Evolutionary conservation across 2,797 vertebrate species (phyloP), one percentile per base, ranked within the genome.

Genomic region (Geotria australis): DNA sequence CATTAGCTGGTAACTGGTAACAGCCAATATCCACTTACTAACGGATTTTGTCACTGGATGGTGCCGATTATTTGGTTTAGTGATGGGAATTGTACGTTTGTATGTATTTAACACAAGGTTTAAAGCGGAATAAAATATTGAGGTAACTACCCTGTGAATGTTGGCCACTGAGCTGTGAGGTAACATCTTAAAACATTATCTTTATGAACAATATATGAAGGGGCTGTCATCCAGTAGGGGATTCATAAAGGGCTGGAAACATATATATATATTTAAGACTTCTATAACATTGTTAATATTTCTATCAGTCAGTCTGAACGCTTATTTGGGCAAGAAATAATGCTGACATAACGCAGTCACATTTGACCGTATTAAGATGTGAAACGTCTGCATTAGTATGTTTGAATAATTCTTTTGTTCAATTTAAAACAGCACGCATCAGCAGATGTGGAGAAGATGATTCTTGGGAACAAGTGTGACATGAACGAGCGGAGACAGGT

Each of bases 401-500:
- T 6, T 49, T 45, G 9, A 14, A 53, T n/a, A 15, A 53, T 53
- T 53, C 53, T 46, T 59, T 46, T 58, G 57, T 7, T 10, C 7
- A 15, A 24, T 58, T 14, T 47, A n/a, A 48, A 46, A 56, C 68
- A 95, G 91, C 89, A 98, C 60, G 89, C 91, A 46, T 93, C 86
- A 8, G 85, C 85, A 51, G 91, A 98, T 59, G 89, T 98, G 47
- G 91, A 98, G 73, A 81, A 83, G 67, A 94, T 98, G 84, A 77
- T 98, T 68, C 69, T 98, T 61, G 91, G 89, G 13, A 98, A 98
- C 72, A 98, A 98, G 69, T 96, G 84, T 62, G 91, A 98, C 68
- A 95, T 98, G 88, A 82, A 82, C 63, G 86, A 95, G 65, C 85
- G 77, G 72, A 82, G 91, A 73, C 91, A 96, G 74, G 91, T 98